Conservation (phyloP, 2,797 vertebrate species). For the Enteromius anoplus region DNA sequence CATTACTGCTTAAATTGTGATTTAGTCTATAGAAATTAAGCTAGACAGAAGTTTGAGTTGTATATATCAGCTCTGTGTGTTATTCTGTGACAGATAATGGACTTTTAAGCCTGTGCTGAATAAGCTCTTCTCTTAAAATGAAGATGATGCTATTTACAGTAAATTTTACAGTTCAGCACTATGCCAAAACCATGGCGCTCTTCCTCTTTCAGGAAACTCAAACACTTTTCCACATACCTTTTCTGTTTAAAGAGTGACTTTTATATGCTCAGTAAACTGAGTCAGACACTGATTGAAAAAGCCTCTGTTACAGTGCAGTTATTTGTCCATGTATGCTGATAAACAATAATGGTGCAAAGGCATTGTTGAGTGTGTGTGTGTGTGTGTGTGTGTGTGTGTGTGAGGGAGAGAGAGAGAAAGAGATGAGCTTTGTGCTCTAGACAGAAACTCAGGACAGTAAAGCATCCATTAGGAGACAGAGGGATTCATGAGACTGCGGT, state of each 20-base stretch:
- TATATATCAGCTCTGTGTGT: background rate
- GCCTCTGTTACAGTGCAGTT: background rate
- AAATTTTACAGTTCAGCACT: background rate
- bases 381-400: background rate
- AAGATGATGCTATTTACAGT: background rate
- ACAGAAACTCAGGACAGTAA: constrained; percentile 38
- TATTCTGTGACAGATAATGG: background rate
- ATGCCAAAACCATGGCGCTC: background rate
- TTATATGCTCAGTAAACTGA: background rate
- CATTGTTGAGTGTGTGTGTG: background rate
- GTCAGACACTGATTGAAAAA: background rate
- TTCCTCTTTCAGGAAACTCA: background rate
- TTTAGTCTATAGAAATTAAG: background rate
- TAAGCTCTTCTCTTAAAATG: background rate
- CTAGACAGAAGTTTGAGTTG: background rate
- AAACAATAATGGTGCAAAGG: background rate
- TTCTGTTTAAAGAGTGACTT: background rate
- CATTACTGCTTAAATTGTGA: background rate
- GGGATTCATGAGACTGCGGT: constrained; percentile 45
- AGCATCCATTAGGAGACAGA: constrained; percentile 28
- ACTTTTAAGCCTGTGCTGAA: background rate
- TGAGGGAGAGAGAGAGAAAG: background rate
- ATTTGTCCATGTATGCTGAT: background rate
- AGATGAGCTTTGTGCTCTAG: background rate
- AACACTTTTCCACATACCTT: background rate